A percentile compares a stretch with the other conserved stretches of the same genome.
phyloP scores from a whole-genome alignment of 1,140 invertebrate genomes.

The Holotrichia oblita region DNA sequence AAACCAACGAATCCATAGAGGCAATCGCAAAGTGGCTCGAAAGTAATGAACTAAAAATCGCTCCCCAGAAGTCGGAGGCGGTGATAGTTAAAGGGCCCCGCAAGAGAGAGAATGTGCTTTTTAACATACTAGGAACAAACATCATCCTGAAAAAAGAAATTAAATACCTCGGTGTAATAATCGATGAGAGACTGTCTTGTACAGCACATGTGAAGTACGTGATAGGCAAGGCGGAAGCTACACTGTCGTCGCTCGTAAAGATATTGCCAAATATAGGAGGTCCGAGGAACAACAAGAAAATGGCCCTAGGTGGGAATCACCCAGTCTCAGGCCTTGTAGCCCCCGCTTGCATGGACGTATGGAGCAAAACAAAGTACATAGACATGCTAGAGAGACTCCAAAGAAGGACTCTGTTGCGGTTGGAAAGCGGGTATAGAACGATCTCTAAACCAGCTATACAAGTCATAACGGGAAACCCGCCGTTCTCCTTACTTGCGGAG shows the following conservation, averaged over 20 bases:
- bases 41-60: background rate
- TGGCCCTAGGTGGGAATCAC: no score
- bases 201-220: background rate
- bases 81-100: background rate
- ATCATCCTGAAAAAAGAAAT: background rate
- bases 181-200: background rate
- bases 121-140: background rate
- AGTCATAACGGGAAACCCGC: no score
- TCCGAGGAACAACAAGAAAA: no score
- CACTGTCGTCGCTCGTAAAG: background rate
- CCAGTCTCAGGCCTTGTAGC: no score
- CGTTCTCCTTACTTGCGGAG: no score
- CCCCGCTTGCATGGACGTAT: no score
- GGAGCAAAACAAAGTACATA: no score
- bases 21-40: background rate
- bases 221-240: background rate
- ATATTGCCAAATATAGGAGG: no score
- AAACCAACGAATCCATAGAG: background rate
- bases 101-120: background rate
- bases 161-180: background rate
- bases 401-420: no score
- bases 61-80: background rate
- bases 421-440: no score
- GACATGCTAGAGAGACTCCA: no score
- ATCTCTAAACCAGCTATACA: no score